These are phyloP conservation scores for Silurus asotus DNA, from an alignment of 2,113 vertebrate species.

Conservation along the genomic window DNA sequence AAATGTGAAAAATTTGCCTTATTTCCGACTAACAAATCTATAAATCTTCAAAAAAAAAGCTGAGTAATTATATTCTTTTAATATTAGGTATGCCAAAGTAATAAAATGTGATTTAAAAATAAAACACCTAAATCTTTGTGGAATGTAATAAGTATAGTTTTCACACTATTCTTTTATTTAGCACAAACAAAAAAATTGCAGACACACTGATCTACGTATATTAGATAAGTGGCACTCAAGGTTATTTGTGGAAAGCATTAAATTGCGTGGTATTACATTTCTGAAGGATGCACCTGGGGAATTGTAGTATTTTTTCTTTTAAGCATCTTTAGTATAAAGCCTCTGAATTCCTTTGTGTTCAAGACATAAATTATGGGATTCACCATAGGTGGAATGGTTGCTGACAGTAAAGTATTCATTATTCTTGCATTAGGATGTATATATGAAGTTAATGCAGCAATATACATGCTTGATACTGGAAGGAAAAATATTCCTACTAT, in stretches of 20 bases:
- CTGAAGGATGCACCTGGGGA: not conserved
- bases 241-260: not conserved
- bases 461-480: conserved; percentile 26
- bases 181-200: too few relatives aligned
- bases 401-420: conserved; percentile 33
- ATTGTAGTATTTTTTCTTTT: conserved; percentile 5
- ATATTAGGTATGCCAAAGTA: too few relatives aligned
- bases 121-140: too few relatives aligned
- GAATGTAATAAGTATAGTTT: too few relatives aligned
- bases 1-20: too few relatives aligned
- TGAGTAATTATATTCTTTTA: too few relatives aligned
- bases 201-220: too few relatives aligned
- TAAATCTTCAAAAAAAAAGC: too few relatives aligned
- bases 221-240: too few relatives aligned
- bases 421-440: conserved; percentile 43
- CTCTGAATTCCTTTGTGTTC: conserved; percentile 44
- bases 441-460: not conserved
- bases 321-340: conserved; percentile 26
- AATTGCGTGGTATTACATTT: not conserved
- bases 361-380: conserved; percentile 54
- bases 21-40: too few relatives aligned
- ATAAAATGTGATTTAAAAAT: too few relatives aligned
- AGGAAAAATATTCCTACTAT: conserved; percentile 59
- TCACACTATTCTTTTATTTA: too few relatives aligned
- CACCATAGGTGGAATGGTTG: conserved; percentile 43